Evolutionary conservation across 2,797 vertebrate genomes (phyloP).

Genomic region (Tauraco hartlaubi): DNA sequence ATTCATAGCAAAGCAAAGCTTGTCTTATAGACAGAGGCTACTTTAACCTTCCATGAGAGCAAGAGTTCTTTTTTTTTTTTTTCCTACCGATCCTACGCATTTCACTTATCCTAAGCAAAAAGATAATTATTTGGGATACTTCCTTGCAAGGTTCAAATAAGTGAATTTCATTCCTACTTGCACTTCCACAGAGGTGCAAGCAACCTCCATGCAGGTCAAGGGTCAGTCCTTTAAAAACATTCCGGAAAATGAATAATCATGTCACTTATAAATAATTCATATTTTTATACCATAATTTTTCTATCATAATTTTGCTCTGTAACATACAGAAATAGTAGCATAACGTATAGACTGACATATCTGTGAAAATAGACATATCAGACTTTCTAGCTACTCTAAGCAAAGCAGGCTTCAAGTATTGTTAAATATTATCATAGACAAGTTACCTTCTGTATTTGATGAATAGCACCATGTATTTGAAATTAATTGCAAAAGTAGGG

Average conservation of each 20-base stretch:
- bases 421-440: constrained; percentile 78
- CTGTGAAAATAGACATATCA: constrained; percentile 32
- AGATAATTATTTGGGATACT: constrained; percentile 22
- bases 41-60: constrained; percentile 26
- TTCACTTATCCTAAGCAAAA: constrained; percentile 32
- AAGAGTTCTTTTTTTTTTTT: neutral
- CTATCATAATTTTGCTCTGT: neutral
- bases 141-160: neutral
- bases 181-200: constrained; percentile 7
- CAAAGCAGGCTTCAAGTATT: constrained; percentile 68
- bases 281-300: constrained; percentile 13
- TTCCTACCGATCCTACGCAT: neutral
- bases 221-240: constrained; percentile 40
- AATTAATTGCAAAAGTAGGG: constrained; percentile 85
- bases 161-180: constrained; percentile 11
- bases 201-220: constrained; percentile 11
- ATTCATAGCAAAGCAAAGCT: constrained; percentile 37
- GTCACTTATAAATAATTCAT: constrained; percentile 21
- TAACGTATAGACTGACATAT: neutral
- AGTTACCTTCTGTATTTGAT: constrained; percentile 81
- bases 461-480: constrained; percentile 78
- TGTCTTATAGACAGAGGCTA: neutral
- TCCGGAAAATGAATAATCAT: neutral
- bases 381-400: constrained; percentile 63
- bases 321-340: neutral